These are phyloP conservation scores for Poecilia wingei DNA, from an alignment of 2,797 vertebrate species.

Conservation along the genomic window DNA sequence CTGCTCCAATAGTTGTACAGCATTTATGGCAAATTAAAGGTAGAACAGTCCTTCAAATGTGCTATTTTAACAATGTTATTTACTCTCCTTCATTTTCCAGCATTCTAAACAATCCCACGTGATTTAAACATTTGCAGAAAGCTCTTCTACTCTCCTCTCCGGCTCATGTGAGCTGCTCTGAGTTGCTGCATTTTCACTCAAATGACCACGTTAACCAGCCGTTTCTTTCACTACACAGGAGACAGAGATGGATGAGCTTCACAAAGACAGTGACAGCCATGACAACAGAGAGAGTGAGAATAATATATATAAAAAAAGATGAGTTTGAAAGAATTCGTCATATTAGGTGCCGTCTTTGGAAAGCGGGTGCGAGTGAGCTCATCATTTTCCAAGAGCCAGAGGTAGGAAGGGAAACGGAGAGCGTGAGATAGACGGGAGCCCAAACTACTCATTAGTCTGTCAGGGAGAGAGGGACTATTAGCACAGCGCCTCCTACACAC, in stretches of 20 bases:
- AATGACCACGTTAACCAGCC: constrained; percentile 21
- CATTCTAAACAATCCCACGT: neutral
- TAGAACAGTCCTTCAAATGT: neutral
- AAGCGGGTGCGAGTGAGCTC: constrained; percentile 46
- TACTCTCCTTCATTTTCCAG: neutral
- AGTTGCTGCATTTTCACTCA: constrained; percentile 9
- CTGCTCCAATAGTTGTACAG: neutral
- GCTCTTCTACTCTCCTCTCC: neutral
- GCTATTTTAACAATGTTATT: neutral
- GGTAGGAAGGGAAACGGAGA: constrained; percentile 18
- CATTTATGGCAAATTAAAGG: neutral
- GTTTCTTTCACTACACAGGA: constrained; percentile 9
- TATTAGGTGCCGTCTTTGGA: constrained; percentile 61
- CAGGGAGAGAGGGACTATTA: constrained; percentile 70
- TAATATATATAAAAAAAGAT: constrained; percentile 24
- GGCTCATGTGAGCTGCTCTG: neutral
- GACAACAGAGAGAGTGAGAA: constrained; percentile 28
- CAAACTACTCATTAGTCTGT: constrained; percentile 79
- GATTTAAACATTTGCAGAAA: neutral
- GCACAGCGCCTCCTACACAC: constrained; percentile 47
- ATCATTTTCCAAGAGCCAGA: constrained; percentile 56
- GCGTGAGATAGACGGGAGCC: constrained; percentile 47
- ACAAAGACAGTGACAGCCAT: constrained; percentile 21
- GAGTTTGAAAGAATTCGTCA: constrained; percentile 41
- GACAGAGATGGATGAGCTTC: constrained; percentile 25